Evolutionary conservation across 2,888 invertebrate genomes (phyloP).

Genomic region (Heliconius hortense): DNA sequence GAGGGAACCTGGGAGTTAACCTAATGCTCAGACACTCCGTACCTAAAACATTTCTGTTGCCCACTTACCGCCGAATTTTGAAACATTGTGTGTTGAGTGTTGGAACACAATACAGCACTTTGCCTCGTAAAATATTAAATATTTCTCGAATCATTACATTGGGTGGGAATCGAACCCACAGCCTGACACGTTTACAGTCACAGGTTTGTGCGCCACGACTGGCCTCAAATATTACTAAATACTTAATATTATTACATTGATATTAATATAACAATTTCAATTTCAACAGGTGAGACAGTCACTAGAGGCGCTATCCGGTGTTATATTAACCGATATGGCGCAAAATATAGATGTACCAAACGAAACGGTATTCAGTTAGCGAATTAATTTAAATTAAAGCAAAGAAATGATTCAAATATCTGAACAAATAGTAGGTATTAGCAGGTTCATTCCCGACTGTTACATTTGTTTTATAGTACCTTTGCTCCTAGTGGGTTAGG

Average conservation of each 20-base stretch:
- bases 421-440: background rate
- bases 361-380: conserved; percentile 75
- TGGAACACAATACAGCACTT: background rate
- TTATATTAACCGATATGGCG: conserved; percentile 77
- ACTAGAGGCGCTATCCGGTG: conserved; percentile 88
- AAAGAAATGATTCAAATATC: background rate
- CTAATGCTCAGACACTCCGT: background rate
- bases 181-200: too few species aligned
- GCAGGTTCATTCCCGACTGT: conserved; percentile 20
- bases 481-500: background rate
- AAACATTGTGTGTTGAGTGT: background rate
- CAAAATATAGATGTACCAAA: conserved; percentile 65
- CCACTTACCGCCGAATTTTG: background rate
- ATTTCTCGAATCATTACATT: background rate
- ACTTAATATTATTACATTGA: too few species aligned
- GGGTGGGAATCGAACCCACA: background rate
- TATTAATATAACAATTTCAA: conserved; percentile 25
- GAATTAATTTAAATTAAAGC: conserved; percentile 24
- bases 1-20: background rate
- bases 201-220: too few species aligned
- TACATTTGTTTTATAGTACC: conserved; percentile 1
- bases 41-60: background rate
- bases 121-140: background rate
- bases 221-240: too few species aligned
- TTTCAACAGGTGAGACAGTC: conserved; percentile 88